Conservation (phyloP, 1,140 invertebrate genomes). For the Trichonephila inaurata region DNA sequence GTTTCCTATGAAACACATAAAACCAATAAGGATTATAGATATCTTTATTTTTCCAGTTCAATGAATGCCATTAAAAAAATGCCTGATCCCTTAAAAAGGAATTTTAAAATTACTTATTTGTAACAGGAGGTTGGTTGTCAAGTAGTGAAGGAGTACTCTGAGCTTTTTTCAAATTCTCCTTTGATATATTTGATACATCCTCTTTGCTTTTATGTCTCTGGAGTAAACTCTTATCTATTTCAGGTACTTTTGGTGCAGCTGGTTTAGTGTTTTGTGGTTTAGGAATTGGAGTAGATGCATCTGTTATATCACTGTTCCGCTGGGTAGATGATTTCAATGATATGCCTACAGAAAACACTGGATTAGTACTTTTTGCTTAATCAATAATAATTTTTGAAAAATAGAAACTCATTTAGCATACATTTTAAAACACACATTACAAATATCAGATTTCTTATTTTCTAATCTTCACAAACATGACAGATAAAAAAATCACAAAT, state of each 20-base stretch:
- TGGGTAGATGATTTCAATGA: constrained; percentile 47
- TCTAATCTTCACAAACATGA: no score
- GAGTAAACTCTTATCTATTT: constrained; percentile 42
- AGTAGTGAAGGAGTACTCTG: constrained; percentile 67
- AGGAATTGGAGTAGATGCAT: constrained; percentile 23
- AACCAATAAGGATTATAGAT: background rate
- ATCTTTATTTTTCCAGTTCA: no score
- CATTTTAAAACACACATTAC: no score
- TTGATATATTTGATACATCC: constrained; percentile 54
- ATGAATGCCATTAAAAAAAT: background rate
- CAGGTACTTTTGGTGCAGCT: constrained; percentile 49
- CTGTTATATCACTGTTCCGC: background rate
- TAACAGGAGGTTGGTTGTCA: constrained; percentile 48
- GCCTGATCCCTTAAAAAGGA: background rate
- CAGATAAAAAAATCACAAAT: no score
- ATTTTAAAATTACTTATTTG: constrained; percentile 21
- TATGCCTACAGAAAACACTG: constrained; percentile 14
- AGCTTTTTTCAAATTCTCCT: constrained; percentile 73
- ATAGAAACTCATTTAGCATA: no score
- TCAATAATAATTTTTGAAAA: no score
- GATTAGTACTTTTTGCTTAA: no score
- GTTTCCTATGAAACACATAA: constrained; percentile 42
- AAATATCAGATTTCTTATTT: no score
- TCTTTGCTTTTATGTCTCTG: constrained; percentile 71
- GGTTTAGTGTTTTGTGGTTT: constrained; percentile 34